Base-by-base conservation (phyloP, 2,113 vertebrate species). In the Paramormyrops kingsleyae region DNA sequence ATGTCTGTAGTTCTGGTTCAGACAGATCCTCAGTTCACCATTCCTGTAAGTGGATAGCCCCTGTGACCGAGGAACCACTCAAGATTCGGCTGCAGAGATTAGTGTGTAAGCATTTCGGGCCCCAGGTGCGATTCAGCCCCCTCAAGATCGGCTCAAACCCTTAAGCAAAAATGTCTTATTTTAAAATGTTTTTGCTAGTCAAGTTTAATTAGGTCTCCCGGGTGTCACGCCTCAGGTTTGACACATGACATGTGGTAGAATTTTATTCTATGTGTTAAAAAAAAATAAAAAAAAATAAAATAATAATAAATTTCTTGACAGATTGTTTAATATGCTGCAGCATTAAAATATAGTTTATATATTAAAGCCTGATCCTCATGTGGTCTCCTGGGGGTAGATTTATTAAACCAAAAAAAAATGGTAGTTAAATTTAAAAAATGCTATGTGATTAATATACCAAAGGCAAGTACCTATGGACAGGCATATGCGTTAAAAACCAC, bases 111-210 rank as follows among this genome's bases (percentile, higher is more conserved):
- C 10, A 27, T 53, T 89, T 46, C 24, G 47, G 47, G 53, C 42
- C 31, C 13, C 13, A 27, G 50, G 24, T 46, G 39, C 19, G 24
- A 27, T 27, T 15, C 12, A 21, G 31, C 24, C 24, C 31, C 19
- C 19, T 47, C 39, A 44, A 70, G 42, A 46, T 24, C 39, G 31
- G 49, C 83, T 88, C 50, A 46, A 77, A 87, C 80, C 87, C 91
- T 88, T 49, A 50, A 83, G 39, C 85, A 88, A 86, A 86, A 27
- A 56, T 46, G 59, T 89, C 88, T 35, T 88, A 88, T 52, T 89
- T 83, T 89, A 56, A 89, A 80, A 90, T 89, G 27, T 66, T 85
- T 53, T 90, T 15, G 88, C 31, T 84, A 85, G 84, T 27, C 53
- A 74, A 87, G 84, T 89, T 87, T 89, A 83, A 52, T 89, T 80